Evolutionary conservation across 2,797 vertebrate genomes (phyloP).

Genomic region (Bradypodion pumilum): DNA sequence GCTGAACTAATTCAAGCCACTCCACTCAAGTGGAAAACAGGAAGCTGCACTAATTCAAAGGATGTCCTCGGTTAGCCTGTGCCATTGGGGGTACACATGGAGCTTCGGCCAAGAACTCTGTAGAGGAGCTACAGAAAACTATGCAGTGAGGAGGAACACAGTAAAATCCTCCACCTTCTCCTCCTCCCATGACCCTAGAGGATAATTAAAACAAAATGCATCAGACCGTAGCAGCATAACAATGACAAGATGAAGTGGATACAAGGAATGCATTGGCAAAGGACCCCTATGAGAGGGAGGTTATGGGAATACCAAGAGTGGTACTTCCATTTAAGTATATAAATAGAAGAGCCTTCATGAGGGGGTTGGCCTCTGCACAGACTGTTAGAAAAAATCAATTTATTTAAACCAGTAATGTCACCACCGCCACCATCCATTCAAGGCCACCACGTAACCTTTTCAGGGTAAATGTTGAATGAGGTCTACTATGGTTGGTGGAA

Average conservation of each 20-base stretch:
- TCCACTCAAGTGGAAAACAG: background rate
- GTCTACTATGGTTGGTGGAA: background rate
- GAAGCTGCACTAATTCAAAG: background rate
- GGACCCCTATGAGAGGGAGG: background rate
- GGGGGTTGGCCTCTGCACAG: background rate
- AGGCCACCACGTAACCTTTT: background rate
- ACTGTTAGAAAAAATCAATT: background rate
- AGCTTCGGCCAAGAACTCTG: background rate
- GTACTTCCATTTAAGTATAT: background rate
- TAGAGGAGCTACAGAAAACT: background rate
- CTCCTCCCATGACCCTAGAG: background rate
- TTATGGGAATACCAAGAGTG: background rate
- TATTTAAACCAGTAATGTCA: too few relatives aligned
- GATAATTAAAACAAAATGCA: background rate
- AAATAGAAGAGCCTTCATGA: background rate
- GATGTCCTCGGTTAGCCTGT: background rate
- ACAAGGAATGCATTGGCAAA: background rate
- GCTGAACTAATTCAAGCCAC: slow-evolving; percentile 13
- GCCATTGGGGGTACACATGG: slow-evolving; percentile 1
- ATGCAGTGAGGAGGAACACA: background rate
- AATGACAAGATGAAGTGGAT: background rate
- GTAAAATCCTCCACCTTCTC: background rate
- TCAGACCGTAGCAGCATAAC: background rate
- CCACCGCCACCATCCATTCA: background rate
- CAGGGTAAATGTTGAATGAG: background rate